Evolutionary conservation across 1,140 invertebrate species (phyloP).

Genomic region (Drosophila subpulchrella): DNA sequence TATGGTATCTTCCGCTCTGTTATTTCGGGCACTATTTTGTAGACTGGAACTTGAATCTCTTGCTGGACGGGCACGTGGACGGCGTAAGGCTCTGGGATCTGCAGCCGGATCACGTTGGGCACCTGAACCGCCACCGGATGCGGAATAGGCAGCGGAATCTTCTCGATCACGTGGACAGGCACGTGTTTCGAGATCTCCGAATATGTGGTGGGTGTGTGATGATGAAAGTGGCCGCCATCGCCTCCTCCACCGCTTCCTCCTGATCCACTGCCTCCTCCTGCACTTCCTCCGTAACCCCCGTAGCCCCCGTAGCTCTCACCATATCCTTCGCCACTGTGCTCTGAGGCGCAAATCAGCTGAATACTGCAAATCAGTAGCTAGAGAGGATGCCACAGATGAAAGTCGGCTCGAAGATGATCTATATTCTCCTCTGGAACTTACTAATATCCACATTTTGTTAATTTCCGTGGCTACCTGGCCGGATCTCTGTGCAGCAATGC

Average conservation of each 20-base stretch:
- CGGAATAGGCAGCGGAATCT: conserved; percentile 90
- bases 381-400: not conserved
- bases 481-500: conserved; percentile 52
- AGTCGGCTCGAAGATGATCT: not conserved
- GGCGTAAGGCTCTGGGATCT: conserved; percentile 91
- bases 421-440: conserved; percentile 35
- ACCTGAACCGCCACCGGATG: conserved; percentile 90
- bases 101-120: conserved; percentile 90
- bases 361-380: conserved; percentile 60
- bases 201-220: conserved; percentile 85
- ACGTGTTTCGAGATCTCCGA: conserved; percentile 89
- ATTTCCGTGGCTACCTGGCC: conserved; percentile 15
- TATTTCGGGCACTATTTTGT: conserved; percentile 88
- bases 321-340: conserved; percentile 40
- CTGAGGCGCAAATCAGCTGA: conserved; percentile 60
- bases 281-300: conserved; percentile 37
- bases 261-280: conserved; percentile 21
- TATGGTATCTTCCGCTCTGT: conserved; percentile 91
- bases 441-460: conserved; percentile 62
- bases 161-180: conserved; percentile 90
- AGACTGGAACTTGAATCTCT: conserved; percentile 90
- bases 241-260: conserved; percentile 14
- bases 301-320: conserved; percentile 15
- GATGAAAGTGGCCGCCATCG: conserved; percentile 46
- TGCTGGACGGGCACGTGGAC: conserved; percentile 89